These are phyloP conservation scores for Drosophila sucinea DNA, from an alignment of 1,140 invertebrate species.

Conservation along the genomic window DNA sequence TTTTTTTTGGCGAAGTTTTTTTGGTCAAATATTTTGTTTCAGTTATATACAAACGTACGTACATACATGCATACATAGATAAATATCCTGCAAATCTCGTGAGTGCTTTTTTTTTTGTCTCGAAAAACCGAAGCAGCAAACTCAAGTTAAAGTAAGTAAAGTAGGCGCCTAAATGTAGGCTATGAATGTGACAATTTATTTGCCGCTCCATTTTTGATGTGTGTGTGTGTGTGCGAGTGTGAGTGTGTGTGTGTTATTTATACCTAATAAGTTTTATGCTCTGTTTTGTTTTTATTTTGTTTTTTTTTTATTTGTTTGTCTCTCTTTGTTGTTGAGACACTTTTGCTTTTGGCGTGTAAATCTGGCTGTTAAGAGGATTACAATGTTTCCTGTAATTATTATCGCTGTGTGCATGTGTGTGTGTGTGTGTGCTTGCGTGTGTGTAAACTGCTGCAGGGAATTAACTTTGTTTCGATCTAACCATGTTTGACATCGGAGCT, in stretches of 20 bases:
- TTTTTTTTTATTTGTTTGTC: not conserved
- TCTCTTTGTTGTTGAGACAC: conserved; percentile 15
- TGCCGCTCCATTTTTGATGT: not conserved
- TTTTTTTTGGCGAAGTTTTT: too few species aligned
- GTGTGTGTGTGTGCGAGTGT: not conserved
- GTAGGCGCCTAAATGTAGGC: not conserved
- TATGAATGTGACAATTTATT: conserved; percentile 10
- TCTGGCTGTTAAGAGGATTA: conserved; percentile 74
- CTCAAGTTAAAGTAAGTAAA: conserved; percentile 1
- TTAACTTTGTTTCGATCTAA: conserved; percentile 79
- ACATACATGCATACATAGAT: not conserved
- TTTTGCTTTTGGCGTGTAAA: conserved; percentile 62
- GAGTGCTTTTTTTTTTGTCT: not conserved
- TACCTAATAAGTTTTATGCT: not conserved
- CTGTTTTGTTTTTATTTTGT: not conserved
- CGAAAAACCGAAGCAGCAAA: not conserved
- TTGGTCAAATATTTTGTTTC: too few species aligned
- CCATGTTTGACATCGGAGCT: conserved; percentile 51
- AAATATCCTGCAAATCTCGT: not conserved
- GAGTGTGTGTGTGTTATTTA: conserved; percentile 6
- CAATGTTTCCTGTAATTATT: conserved; percentile 80
- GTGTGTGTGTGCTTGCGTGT: conserved; percentile 29
- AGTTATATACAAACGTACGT: not conserved
- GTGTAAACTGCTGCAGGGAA: conserved; percentile 61
- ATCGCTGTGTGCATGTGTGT: conserved; percentile 44